Evolutionary conservation across 2,113 vertebrate species (phyloP).

Genomic region (Macrotus californicus): DNA sequence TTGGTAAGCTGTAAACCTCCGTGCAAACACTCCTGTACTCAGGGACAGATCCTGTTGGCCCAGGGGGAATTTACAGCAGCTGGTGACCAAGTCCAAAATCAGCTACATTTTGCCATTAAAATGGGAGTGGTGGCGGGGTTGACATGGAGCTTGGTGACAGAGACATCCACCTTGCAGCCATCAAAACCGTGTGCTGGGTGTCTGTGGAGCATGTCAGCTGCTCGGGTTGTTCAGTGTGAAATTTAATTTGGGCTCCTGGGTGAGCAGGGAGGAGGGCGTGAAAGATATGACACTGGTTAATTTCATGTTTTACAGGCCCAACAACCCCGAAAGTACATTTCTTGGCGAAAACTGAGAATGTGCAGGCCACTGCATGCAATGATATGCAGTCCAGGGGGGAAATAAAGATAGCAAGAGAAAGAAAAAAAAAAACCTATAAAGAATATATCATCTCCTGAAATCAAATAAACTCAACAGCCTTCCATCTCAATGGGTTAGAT

Average conservation of each 20-base stretch:
- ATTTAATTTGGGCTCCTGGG: slow-evolving; percentile 66
- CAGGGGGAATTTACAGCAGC: not conserved
- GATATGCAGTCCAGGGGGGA: slow-evolving; percentile 55
- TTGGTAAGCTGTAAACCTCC: not conserved
- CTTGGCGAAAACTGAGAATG: slow-evolving; percentile 35
- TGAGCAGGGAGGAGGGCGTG: slow-evolving; percentile 61
- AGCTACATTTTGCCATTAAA: slow-evolving; percentile 23
- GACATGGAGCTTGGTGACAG: slow-evolving; percentile 12
- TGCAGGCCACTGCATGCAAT: slow-evolving; percentile 60
- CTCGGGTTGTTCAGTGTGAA: slow-evolving; percentile 71
- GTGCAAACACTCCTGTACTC: not conserved
- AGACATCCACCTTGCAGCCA: slow-evolving; percentile 8
- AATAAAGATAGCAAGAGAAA: slow-evolving; percentile 31
- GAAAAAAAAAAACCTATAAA: not conserved
- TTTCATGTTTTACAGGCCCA: slow-evolving; percentile 76
- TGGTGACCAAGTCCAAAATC: not conserved
- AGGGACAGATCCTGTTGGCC: not conserved
- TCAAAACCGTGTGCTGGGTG: not conserved
- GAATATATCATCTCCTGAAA: slow-evolving; percentile 64
- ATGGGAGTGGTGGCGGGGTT: not conserved
- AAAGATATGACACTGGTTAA: slow-evolving; percentile 73
- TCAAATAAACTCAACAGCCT: slow-evolving; percentile 62
- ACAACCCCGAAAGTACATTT: slow-evolving; percentile 55
- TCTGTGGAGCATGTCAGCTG: slow-evolving; percentile 32
- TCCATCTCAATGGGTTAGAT: slow-evolving; percentile 45